These are phyloP conservation scores for Monopis laevigella DNA, from an alignment of 2,888 invertebrate species.

Conservation along the genomic window DNA sequence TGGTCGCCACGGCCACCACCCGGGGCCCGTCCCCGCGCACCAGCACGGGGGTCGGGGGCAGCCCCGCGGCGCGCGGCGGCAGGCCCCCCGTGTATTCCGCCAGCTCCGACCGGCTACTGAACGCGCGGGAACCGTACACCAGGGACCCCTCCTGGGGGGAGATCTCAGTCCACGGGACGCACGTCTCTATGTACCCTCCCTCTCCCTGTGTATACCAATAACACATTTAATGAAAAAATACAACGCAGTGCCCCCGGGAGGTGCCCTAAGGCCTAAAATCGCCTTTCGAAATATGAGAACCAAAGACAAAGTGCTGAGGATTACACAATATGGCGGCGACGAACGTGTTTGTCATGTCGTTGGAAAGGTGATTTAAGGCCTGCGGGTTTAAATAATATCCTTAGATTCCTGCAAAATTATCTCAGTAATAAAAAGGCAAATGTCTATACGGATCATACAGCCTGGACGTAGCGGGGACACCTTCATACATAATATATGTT, in stretches of 20 bases:
- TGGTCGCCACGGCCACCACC: slow-evolving; percentile 30
- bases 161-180: slow-evolving; percentile 31
- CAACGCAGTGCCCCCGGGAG: not conserved
- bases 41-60: slow-evolving; percentile 28
- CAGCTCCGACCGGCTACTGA: slow-evolving; percentile 34
- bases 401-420: no score
- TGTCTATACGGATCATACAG: no score
- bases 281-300: not conserved
- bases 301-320: not conserved
- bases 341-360: no score
- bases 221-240: no score
- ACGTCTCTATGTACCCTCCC: slow-evolving; percentile 53
- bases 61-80: slow-evolving; percentile 22
- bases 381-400: no score
- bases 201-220: slow-evolving; percentile 36
- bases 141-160: slow-evolving; percentile 24
- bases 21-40: slow-evolving; percentile 26
- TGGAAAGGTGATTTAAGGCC: no score
- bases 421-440: no score
- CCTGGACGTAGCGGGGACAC: no score
- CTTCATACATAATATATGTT: no score
- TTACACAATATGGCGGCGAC: not conserved
- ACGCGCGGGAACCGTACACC: slow-evolving; percentile 28
- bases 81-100: slow-evolving; percentile 26
- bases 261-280: not conserved